Percentiles rank a stretch among this genome's conserved stretches.
Conservation (phyloP, 2,113 vertebrate genomes). For the Microcebus tavaratra region DNA sequence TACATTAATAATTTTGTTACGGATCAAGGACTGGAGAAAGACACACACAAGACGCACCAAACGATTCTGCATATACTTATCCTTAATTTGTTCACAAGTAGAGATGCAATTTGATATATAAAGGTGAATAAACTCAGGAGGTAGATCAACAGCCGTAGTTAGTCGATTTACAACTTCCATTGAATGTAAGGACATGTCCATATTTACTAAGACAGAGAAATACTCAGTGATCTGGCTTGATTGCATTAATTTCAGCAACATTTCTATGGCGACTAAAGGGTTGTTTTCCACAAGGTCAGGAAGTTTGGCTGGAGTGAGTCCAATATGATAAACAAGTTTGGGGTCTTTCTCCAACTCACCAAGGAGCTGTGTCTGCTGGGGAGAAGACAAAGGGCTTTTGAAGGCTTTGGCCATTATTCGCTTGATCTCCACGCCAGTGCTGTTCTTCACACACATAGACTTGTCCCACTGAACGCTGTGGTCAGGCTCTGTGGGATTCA, state of each 20-base stretch:
- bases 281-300: slow-evolving; percentile 99
- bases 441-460: slow-evolving; percentile 98
- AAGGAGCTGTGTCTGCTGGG: slow-evolving; percentile 97
- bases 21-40: too few species aligned
- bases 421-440: slow-evolving; percentile 97
- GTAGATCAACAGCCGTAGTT: too few species aligned
- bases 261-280: slow-evolving; percentile 98
- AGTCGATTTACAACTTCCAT: slow-evolving; percentile 99
- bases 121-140: too few species aligned
- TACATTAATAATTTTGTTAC: too few species aligned
- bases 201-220: slow-evolving; percentile 98
- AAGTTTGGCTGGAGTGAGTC: slow-evolving; percentile 95
- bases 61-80: too few species aligned
- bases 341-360: slow-evolving; percentile 97
- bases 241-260: slow-evolving; percentile 99
- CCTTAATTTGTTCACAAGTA: too few species aligned
- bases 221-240: slow-evolving; percentile 99
- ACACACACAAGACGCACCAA: too few species aligned
- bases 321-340: slow-evolving; percentile 98
- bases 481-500: slow-evolving; percentile 96
- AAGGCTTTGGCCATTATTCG: slow-evolving; percentile 99
- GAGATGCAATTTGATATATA: too few species aligned
- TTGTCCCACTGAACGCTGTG: slow-evolving; percentile 96
- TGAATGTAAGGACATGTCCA: slow-evolving; percentile 99
- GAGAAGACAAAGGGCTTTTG: slow-evolving; percentile 96